Evolutionary conservation across 1,140 invertebrate genomes (phyloP).

Genomic region (Zophobas atratus): DNA sequence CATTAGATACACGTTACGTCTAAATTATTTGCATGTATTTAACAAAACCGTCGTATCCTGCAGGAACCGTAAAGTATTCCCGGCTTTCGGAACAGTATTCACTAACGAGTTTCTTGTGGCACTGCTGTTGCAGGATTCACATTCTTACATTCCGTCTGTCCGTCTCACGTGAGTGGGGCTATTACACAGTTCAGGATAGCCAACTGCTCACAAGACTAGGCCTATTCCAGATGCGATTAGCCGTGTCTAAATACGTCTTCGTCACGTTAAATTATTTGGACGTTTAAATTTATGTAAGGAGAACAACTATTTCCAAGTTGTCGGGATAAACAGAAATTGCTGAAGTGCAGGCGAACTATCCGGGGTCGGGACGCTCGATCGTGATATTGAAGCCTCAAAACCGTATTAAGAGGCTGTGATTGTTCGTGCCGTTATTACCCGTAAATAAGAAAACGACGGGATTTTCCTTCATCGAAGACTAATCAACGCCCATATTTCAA

Average conservation of each 20-base stretch:
- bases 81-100: conserved; percentile 16
- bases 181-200: conserved; percentile 18
- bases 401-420: neutral
- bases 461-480: conserved; percentile 8
- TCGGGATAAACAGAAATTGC: conserved; percentile 1
- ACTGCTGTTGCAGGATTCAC: conserved; percentile 30
- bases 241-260: conserved; percentile 34
- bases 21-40: neutral
- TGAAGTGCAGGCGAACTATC: neutral
- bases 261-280: conserved; percentile 21
- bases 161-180: conserved; percentile 15
- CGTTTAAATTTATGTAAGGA: conserved; percentile 33
- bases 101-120: conserved; percentile 38
- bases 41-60: neutral
- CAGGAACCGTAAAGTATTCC: conserved; percentile 14
- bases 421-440: neutral
- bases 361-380: no score
- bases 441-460: neutral
- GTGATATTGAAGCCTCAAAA: no score
- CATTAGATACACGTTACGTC: neutral
- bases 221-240: conserved; percentile 31
- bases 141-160: conserved; percentile 39
- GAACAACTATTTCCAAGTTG: conserved; percentile 19
- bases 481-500: conserved; percentile 45
- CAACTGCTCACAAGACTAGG: conserved; percentile 25